Evolutionary conservation across 1,140 invertebrate species (phyloP).

Genomic region (Rhizoglyphus robini): DNA sequence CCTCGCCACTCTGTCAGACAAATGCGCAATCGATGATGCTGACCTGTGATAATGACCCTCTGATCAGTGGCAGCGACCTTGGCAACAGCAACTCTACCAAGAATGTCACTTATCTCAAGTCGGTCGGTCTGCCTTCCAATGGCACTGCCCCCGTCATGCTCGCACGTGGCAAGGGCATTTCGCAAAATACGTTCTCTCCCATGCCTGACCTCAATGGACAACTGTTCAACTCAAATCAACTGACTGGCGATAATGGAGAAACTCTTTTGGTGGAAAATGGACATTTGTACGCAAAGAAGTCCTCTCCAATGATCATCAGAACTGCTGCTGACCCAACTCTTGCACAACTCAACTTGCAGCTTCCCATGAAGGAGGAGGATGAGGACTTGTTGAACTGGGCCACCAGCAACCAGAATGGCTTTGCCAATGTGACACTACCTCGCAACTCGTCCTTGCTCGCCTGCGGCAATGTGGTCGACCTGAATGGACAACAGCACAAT

Average conservation of each 20-base stretch:
- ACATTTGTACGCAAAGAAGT: not conserved
- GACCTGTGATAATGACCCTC: not conserved
- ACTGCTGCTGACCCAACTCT: not conserved
- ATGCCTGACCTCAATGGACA: constrained; percentile 3
- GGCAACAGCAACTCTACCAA: not conserved
- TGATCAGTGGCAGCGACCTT: not conserved
- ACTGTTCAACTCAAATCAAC: not conserved
- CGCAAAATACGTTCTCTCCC: not conserved
- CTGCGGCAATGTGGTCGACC: not conserved
- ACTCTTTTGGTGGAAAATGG: not conserved
- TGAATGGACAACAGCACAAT: not conserved
- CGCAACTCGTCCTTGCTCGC: not conserved
- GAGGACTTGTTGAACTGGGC: not conserved
- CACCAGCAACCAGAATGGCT: not conserved
- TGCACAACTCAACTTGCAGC: not conserved
- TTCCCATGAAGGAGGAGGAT: not conserved
- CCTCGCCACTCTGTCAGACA: too few relatives aligned
- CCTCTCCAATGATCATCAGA: not conserved
- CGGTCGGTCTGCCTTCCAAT: too few relatives aligned
- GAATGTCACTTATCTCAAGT: too few relatives aligned
- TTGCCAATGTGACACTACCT: not conserved
- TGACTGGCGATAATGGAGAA: not conserved
- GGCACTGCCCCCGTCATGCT: too few relatives aligned
- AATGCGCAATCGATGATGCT: not conserved
- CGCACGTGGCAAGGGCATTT: too few relatives aligned